Evolutionary conservation across 2,797 vertebrate genomes (phyloP).

Genomic region (Arremon aurantiirostris): DNA sequence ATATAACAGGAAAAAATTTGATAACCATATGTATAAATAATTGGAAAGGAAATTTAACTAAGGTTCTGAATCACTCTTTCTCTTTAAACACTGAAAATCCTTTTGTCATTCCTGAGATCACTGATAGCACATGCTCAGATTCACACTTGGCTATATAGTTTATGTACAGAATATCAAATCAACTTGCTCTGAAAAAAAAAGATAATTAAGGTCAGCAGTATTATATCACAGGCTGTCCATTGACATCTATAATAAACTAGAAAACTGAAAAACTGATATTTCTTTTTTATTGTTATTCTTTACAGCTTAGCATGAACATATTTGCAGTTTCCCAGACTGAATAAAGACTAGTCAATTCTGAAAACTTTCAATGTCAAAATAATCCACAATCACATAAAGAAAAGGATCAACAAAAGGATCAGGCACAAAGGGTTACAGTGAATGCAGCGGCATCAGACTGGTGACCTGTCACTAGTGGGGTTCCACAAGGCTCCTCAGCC

Average conservation of each 20-base stretch:
- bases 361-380: neutral
- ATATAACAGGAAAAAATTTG: neutral
- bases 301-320: neutral
- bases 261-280: neutral
- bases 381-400: neutral
- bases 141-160: neutral
- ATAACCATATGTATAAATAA: neutral
- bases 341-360: neutral
- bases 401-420: neutral
- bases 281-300: neutral
- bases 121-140: neutral
- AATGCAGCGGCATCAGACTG: neutral
- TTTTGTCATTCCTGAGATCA: neutral
- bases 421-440: neutral
- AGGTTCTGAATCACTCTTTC: neutral
- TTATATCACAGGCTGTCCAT: neutral
- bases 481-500: too few relatives aligned
- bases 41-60: slow-evolving; percentile 4
- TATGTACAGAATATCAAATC: neutral
- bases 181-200: neutral
- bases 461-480: accelerated
- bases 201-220: neutral
- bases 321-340: neutral
- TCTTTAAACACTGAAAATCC: neutral
- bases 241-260: neutral